These are phyloP conservation scores for Hermetia illucens DNA, from an alignment of 1,140 invertebrate genomes.

Conservation along the genomic window DNA sequence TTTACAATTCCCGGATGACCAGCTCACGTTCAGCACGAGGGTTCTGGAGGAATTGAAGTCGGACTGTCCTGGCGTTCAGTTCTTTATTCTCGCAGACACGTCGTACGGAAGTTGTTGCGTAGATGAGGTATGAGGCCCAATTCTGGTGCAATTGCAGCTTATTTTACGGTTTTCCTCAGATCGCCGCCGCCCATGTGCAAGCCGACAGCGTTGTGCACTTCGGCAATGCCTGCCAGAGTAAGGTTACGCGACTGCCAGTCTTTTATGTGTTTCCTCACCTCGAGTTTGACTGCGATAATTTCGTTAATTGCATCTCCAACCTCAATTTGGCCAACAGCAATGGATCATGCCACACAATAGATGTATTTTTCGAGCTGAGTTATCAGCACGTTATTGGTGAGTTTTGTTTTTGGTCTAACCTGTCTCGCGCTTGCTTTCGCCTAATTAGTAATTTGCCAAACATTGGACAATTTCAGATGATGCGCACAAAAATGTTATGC, in stretches of 20 bases:
- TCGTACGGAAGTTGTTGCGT: slow-evolving; percentile 91
- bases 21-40: slow-evolving; percentile 52
- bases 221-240: slow-evolving; percentile 74
- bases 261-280: slow-evolving; percentile 53
- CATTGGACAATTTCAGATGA: no score
- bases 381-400: no score
- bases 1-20: slow-evolving; percentile 79
- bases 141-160: not conserved
- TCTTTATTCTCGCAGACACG: slow-evolving; percentile 84
- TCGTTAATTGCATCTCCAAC: no score
- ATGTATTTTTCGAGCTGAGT: no score
- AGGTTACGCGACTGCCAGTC: slow-evolving; percentile 53
- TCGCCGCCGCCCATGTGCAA: slow-evolving; percentile 67
- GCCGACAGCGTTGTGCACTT: slow-evolving; percentile 82
- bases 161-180: slow-evolving; percentile 9
- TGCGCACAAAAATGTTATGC: no score
- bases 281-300: slow-evolving; percentile 35
- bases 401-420: no score
- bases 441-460: no score
- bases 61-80: slow-evolving; percentile 35
- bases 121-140: slow-evolving; percentile 51
- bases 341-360: no score
- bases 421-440: no score
- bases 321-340: no score
- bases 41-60: slow-evolving; percentile 50